Conservation (phyloP, 2,797 vertebrate species). For the Pangasius krempfi region DNA sequence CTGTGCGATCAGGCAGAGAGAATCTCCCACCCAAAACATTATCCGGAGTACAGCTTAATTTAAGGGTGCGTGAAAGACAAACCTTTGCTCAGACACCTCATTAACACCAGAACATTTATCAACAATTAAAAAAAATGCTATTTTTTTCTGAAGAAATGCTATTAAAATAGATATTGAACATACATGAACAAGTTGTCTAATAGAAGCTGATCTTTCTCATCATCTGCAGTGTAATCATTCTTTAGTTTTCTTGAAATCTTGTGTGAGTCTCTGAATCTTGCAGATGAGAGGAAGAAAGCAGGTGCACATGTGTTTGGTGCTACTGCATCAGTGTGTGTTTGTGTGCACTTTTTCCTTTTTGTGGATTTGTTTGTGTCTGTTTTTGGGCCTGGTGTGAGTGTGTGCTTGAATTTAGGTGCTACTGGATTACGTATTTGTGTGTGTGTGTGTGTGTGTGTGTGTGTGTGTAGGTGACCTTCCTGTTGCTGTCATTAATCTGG, state of each 20-base stretch:
- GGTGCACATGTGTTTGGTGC: slow-evolving; percentile 24
- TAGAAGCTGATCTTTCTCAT: no score
- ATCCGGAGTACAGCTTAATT: slow-evolving; percentile 66
- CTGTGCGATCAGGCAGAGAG: slow-evolving; percentile 64
- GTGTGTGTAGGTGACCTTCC: slow-evolving; percentile 62
- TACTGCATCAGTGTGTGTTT: slow-evolving; percentile 16
- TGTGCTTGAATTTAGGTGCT: slow-evolving; percentile 19
- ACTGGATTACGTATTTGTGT: slow-evolving; percentile 12
- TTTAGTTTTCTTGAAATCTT: not conserved
- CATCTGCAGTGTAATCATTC: not conserved
- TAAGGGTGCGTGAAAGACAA: slow-evolving; percentile 67
- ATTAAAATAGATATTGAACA: not conserved
- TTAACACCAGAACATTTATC: not conserved
- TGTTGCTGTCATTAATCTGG: slow-evolving; percentile 63
- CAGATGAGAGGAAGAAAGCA: not conserved
- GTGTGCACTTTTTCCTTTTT: slow-evolving; percentile 8
- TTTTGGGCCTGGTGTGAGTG: not conserved
- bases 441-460: slow-evolving; percentile 22
- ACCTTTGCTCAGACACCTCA: not conserved
- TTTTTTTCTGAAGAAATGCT: not conserved
- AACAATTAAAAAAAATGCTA: not conserved
- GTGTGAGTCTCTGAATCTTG: not conserved
- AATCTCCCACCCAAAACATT: slow-evolving; percentile 61
- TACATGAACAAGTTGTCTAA: not conserved
- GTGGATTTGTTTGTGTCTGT: slow-evolving; percentile 8